Base-by-base conservation (phyloP, 2,113 vertebrate genomes). In the Etheostoma spectabile region DNA sequence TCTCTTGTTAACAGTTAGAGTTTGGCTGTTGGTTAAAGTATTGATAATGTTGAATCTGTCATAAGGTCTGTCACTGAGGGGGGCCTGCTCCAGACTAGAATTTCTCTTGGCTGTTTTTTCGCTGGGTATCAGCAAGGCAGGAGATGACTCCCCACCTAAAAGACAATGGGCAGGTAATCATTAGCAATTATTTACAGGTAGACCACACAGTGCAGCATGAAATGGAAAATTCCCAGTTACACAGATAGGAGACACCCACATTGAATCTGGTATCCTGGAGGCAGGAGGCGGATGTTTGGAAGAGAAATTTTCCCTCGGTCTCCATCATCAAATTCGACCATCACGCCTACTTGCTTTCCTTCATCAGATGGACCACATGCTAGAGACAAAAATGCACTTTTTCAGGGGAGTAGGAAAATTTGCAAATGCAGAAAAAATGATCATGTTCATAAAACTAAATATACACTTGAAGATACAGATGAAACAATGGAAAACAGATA, bases 281-380 rank as follows among this genome's bases (percentile, higher is more conserved):
- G 98, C 80, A 99, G 94, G 38, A 98, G 95, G 79, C 98, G 97
- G 88, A 99, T 98, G 85, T 99, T 97, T 74, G 94, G 95, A 59
- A 99, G 91, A 0, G 96, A 96, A 67, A 99, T 99, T 93, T 97
- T 96, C 14, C 97, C 98, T 0, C 96, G 91, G 91, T 99, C 98
- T 27, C 98, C 98, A 0, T 99, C 98, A 1, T 99, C 98, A 35
- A 99, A 99, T 88, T 99, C 97, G 66, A 99, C 97, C 90, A 98
- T 94, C 82, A 99, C 97, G 0, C 96, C 96, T 27, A 96, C 96
- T 27, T 93, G 78, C 27, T 96, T 97, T 0, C 95, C 95, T 27
- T 98, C 97, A 0, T 97, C 96, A n/a, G 94, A 95, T 38, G 95
- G 86, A 38, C 95, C 93, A 74, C 92, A 95, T 95, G 80, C 4